Base-by-base conservation (phyloP, 2,888 invertebrate genomes). In the Apamea anceps region DNA sequence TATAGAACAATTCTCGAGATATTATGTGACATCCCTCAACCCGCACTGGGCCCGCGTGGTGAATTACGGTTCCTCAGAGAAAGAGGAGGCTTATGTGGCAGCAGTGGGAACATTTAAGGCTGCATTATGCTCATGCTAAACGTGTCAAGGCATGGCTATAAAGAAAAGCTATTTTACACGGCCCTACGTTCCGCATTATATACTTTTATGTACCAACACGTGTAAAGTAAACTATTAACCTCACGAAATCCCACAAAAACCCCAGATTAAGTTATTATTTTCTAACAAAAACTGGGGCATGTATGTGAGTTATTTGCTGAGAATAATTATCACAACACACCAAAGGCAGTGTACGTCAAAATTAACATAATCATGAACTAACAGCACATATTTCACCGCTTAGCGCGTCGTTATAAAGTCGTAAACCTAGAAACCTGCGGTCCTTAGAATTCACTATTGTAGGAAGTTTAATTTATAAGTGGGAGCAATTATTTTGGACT, bases 381-480 rank as follows among this genome's bases (percentile, higher is more conserved):
- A 86, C 87, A 87, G 90, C 91, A 91, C 93, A 94, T 93, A 95
- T 93, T 95, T 94, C 92, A 94, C 91, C 89, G 93, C 92, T 95
- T 94, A 94, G 93, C 95, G 93, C 93, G 95, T 95, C 94, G 92
- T 96, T 96, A 95, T 95, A 94, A 95, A 95, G 94, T 93, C 95
- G 93, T 96, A 96, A 96, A 96, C 96, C 96, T 93, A 95, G 93
- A 95, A 96, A 96, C 92, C 91, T 91, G 88, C 88, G 91, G 92
- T 93, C 92, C 92, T 93, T 92, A 88, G 90, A 92, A 91, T 90
- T 88, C 88, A 73, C 51, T 87, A 79, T 21, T 62, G 37, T 48
- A 65, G 70, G 72, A 86, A 92, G 92, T 79, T n/a, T 84, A 93
- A 91, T 82, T 84, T 66, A 84, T 67, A 87, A 89, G 85, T 80